Evolutionary conservation across 2,888 invertebrate genomes (phyloP).

Genomic region (Mythimna ferrago): DNA sequence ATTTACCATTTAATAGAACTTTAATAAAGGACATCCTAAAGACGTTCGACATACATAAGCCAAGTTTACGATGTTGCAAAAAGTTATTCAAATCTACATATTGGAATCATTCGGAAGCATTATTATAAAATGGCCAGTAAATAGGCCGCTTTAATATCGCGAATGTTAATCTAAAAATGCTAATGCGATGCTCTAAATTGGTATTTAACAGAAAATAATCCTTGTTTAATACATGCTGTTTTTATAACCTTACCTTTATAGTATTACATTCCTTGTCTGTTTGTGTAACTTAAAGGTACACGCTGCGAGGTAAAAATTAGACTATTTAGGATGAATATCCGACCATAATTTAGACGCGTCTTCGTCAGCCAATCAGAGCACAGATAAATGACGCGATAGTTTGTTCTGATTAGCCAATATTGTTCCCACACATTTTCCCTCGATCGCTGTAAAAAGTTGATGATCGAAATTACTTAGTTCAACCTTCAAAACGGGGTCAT

Average conservation of each 20-base stretch:
- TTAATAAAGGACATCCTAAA: constrained; percentile 14
- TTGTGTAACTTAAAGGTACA: not conserved
- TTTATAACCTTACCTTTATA: constrained; percentile 37
- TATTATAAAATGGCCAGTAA: constrained; percentile 27
- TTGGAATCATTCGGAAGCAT: constrained; percentile 29
- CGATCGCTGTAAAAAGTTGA: too few relatives aligned
- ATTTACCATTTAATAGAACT: constrained; percentile 4
- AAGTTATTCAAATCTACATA: constrained; percentile 39
- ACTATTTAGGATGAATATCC: too few relatives aligned
- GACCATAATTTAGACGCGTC: too few relatives aligned
- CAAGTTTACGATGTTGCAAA: constrained; percentile 32
- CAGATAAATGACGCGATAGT: too few relatives aligned
- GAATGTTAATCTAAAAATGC: constrained; percentile 55
- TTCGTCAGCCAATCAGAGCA: too few relatives aligned
- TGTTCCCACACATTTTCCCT: too few relatives aligned
- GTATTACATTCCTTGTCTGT: constrained; percentile 22
- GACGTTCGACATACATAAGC: constrained; percentile 8
- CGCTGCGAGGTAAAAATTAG: not conserved
- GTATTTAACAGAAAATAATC: constrained; percentile 44
- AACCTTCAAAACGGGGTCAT: too few relatives aligned
- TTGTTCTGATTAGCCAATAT: too few relatives aligned
- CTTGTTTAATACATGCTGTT: constrained; percentile 21
- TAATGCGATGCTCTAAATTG: constrained; percentile 54
- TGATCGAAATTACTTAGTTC: too few relatives aligned
- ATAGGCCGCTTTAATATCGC: constrained; percentile 18